Conservation (phyloP, 2,888 invertebrate species). For the Seira musarum region DNA sequence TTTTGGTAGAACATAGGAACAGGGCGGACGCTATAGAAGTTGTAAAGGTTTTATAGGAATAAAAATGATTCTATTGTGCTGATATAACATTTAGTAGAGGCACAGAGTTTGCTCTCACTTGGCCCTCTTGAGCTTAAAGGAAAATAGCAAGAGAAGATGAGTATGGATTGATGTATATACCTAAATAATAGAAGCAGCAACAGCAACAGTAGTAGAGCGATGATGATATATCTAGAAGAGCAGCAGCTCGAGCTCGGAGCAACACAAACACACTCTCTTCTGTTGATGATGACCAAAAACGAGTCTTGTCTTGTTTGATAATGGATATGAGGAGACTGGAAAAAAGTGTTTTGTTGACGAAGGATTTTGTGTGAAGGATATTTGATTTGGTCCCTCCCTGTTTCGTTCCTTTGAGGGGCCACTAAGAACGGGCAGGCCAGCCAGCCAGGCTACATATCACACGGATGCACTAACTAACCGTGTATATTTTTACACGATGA, state of each 20-base stretch:
- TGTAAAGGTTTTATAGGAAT: background rate
- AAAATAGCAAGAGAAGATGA: background rate
- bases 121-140: background rate
- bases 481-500: too few species aligned
- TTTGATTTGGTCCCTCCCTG: constrained; percentile 65
- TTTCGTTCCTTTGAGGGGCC: constrained; percentile 63
- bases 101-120: background rate
- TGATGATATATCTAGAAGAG: background rate
- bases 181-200: background rate
- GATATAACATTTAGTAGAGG: background rate
- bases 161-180: background rate
- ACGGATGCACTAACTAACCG: constrained; percentile 15
- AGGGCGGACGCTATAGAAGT: background rate
- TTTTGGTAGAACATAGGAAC: too few species aligned
- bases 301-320: constrained; percentile 22
- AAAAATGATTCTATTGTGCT: background rate
- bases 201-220: too few species aligned
- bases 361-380: constrained; percentile 62
- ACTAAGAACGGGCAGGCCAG: constrained; percentile 50
- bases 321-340: constrained; percentile 51
- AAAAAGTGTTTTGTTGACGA: constrained; percentile 52
- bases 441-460: constrained; percentile 49
- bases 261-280: background rate
- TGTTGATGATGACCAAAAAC: background rate
- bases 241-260: background rate